phyloP scores from a whole-genome alignment of 2,113 vertebrate genomes.

The Cairina moschata region DNA sequence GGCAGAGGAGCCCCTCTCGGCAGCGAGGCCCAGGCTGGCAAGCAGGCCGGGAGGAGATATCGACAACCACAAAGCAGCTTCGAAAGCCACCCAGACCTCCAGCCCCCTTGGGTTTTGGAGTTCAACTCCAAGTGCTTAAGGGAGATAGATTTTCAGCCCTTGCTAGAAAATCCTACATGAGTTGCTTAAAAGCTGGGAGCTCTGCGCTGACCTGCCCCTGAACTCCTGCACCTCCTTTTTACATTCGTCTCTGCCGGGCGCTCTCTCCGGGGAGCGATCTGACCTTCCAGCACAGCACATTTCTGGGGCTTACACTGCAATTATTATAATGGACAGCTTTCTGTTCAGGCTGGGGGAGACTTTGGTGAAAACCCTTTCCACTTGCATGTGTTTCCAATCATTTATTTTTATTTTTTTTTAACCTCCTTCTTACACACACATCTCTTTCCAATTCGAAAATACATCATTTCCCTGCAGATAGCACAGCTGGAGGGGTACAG shows the following conservation, averaged over 20 bases:
- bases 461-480: not conserved
- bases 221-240: constrained; percentile 4
- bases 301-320: constrained; percentile 15
- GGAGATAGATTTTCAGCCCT: not conserved
- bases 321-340: constrained; percentile 29
- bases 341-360: not conserved
- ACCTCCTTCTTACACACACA: not conserved
- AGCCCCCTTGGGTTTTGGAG: not conserved
- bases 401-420: not conserved
- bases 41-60: not conserved
- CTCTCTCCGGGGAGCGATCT: constrained; percentile 23
- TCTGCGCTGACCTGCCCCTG: constrained; percentile 19
- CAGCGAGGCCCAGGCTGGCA: not conserved
- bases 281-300: not conserved
- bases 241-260: not conserved
- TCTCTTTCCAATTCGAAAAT: constrained; percentile 7
- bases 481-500: constrained; percentile 5
- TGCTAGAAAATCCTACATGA: not conserved
- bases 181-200: not conserved
- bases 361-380: constrained; percentile 4
- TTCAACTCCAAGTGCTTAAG: not conserved
- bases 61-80: not conserved
- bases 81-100: not conserved
- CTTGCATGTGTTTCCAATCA: not conserved
- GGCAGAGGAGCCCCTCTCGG: not conserved